These are phyloP conservation scores for Halesus radiatus DNA, from an alignment of 1,140 invertebrate genomes.

Conservation along the genomic window DNA sequence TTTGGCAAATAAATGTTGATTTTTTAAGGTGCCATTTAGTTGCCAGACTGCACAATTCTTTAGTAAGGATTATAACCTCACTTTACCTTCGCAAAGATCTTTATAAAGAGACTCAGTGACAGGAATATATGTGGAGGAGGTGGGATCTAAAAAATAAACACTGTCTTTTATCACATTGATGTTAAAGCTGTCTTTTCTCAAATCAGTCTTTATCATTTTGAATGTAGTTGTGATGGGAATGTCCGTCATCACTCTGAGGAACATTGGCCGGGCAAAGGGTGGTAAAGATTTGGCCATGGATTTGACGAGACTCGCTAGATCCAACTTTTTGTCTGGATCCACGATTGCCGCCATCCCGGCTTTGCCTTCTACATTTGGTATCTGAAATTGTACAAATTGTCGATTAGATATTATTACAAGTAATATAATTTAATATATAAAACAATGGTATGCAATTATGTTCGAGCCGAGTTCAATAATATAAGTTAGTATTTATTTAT, in stretches of 20 bases:
- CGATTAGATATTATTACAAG: too few species aligned
- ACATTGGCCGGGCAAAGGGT: conserved; percentile 88
- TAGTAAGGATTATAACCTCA: conserved; percentile 69
- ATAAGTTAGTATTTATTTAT: too few species aligned
- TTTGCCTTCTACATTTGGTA: conserved; percentile 88
- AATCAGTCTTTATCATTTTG: conserved; percentile 89
- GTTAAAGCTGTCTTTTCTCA: conserved; percentile 86
- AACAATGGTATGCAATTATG: too few species aligned
- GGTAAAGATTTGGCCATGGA: conserved; percentile 81
- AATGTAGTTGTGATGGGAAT: conserved; percentile 92
- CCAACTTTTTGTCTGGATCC: conserved; percentile 36
- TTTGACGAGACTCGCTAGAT: conserved; percentile 72
- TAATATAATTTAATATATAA: too few species aligned
- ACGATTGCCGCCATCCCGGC: conserved; percentile 87
- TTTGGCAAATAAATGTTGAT: too few species aligned
- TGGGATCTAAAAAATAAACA: conserved; percentile 80
- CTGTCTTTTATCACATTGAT: conserved; percentile 75
- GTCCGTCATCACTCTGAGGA: conserved; percentile 85
- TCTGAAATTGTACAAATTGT: conserved; percentile 70
- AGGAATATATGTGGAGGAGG: conserved; percentile 74
- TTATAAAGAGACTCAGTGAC: conserved; percentile 78
- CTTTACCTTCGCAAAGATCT: conserved; percentile 73
- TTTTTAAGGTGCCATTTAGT: too few species aligned
- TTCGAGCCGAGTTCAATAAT: too few species aligned
- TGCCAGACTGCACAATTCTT: too few species aligned